phyloP scores from a whole-genome alignment of 2,888 invertebrate genomes.

The Epistrophe grossulariae region DNA sequence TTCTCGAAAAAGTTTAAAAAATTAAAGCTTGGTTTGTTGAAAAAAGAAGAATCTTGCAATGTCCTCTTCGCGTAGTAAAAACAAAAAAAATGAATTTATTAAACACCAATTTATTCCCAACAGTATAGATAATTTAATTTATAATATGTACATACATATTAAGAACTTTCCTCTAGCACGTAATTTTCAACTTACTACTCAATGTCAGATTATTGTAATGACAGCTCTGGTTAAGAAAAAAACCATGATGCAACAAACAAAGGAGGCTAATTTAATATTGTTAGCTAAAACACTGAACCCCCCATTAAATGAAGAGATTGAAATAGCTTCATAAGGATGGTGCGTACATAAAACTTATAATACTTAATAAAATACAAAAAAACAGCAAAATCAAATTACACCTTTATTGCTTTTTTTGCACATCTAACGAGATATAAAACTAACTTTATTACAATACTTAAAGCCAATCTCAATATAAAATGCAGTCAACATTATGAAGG shows the following conservation, averaged over 20 bases:
- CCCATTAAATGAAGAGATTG: not conserved
- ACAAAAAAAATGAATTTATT: too few relatives aligned
- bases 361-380: slow-evolving; percentile 4
- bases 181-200: too few relatives aligned
- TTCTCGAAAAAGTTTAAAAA: too few relatives aligned
- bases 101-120: too few relatives aligned
- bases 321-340: not conserved
- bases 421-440: slow-evolving; percentile 61
- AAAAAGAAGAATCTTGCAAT: too few relatives aligned
- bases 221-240: not conserved
- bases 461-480: not conserved
- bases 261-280: slow-evolving; percentile 9
- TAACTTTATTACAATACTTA: slow-evolving; percentile 41
- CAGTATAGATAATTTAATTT: too few relatives aligned
- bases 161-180: too few relatives aligned
- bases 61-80: too few relatives aligned
- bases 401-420: slow-evolving; percentile 54
- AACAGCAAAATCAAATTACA: slow-evolving; percentile 41
- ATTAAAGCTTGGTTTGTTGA: too few relatives aligned
- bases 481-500: not conserved
- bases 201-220: not conserved
- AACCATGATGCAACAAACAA: not conserved
- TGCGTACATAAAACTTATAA: not conserved
- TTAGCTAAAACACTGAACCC: slow-evolving; percentile 26
- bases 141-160: too few relatives aligned